Evolutionary conservation across 2,888 invertebrate genomes (phyloP).

Genomic region (Meghimatium bilineatum): DNA sequence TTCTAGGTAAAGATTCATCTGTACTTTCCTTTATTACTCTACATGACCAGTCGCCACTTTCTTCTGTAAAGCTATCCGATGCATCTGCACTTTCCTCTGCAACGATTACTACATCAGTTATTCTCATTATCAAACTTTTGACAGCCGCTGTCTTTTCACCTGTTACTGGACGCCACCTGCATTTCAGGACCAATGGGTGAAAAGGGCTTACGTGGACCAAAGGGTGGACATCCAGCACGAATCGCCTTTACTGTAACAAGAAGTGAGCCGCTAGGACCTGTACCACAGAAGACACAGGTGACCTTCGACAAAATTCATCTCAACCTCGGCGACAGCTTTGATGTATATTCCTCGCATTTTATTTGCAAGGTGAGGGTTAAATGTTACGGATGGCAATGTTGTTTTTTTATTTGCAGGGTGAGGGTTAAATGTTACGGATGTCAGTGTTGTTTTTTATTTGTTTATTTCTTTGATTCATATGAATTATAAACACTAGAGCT

Average conservation of each 20-base stretch:
- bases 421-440: not conserved
- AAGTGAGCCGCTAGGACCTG: slow-evolving; percentile 73
- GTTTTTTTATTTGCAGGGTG: slow-evolving; percentile 51
- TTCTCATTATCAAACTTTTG: slow-evolving; percentile 18
- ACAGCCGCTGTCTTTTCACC: slow-evolving; percentile 20
- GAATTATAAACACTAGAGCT: no score
- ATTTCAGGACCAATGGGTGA: slow-evolving; percentile 66
- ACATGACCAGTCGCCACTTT: no score
- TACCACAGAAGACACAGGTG: slow-evolving; percentile 72
- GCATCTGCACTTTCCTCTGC: not conserved
- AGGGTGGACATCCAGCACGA: slow-evolving; percentile 59
- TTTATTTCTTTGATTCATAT: no score
- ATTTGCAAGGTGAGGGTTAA: slow-evolving; percentile 60
- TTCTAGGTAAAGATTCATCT: no score
- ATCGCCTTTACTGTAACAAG: slow-evolving; percentile 75
- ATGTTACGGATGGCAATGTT: not conserved
- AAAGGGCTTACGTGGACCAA: slow-evolving; percentile 66
- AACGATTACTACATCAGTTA: slow-evolving; percentile 9
- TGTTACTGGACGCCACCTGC: slow-evolving; percentile 25
- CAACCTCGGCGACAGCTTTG: slow-evolving; percentile 73
- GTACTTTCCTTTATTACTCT: no score
- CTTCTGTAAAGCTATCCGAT: not conserved
- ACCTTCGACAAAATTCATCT: slow-evolving; percentile 72
- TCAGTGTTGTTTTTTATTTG: no score
- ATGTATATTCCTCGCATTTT: slow-evolving; percentile 73